These are phyloP conservation scores for Lobophora halterata DNA, from an alignment of 2,888 invertebrate genomes.

Conservation along the genomic window DNA sequence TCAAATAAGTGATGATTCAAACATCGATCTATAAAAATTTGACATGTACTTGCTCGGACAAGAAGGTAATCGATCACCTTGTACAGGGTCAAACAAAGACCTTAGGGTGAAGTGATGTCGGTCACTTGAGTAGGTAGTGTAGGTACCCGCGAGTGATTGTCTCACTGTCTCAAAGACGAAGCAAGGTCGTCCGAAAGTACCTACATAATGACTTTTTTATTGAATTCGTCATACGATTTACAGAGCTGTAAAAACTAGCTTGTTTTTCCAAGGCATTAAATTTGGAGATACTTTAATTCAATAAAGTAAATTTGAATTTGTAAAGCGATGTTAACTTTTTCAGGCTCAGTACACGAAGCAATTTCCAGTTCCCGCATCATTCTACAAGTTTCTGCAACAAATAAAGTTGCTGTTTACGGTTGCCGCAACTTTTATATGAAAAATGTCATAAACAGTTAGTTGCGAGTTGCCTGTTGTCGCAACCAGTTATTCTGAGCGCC, in stretches of 20 bases:
- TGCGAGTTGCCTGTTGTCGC: too few relatives aligned
- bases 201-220: slow-evolving; percentile 50
- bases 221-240: slow-evolving; percentile 42
- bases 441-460: too few relatives aligned
- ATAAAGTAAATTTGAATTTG: too few relatives aligned
- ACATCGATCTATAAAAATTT: slow-evolving; percentile 11
- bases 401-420: too few relatives aligned
- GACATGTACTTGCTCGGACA: slow-evolving; percentile 4
- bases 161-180: slow-evolving; percentile 46
- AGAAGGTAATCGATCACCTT: slow-evolving; percentile 27
- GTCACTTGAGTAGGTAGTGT: slow-evolving; percentile 14
- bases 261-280: not conserved
- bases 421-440: too few relatives aligned
- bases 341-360: too few relatives aligned
- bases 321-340: too few relatives aligned
- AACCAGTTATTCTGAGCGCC: too few relatives aligned
- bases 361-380: too few relatives aligned
- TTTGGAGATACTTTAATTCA: not conserved
- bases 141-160: slow-evolving; percentile 28
- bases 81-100: slow-evolving; percentile 37
- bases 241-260: slow-evolving; percentile 19
- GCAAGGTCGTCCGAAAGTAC: slow-evolving; percentile 57
- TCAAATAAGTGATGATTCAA: slow-evolving; percentile 15
- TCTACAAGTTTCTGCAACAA: too few relatives aligned
- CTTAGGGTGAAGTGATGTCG: slow-evolving; percentile 29